Evolutionary conservation across 2,113 vertebrate genomes (phyloP).

Genomic region (Phycodurus eques): DNA sequence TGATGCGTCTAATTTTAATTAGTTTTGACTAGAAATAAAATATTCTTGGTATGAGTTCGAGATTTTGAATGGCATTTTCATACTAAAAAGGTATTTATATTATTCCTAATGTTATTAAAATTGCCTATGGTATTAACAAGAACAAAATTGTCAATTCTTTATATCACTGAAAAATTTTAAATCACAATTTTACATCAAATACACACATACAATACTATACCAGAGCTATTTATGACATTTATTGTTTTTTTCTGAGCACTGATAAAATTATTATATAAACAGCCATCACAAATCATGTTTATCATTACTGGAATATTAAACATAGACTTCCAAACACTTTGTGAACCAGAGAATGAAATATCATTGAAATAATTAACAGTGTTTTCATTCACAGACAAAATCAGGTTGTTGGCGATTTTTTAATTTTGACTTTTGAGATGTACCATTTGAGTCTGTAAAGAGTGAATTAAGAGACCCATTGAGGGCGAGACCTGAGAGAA

Average conservation of each 20-base stretch:
- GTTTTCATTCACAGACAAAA: neutral
- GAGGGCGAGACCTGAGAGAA: constrained; percentile 55
- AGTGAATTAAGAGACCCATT: constrained; percentile 13
- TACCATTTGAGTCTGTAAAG: constrained; percentile 17
- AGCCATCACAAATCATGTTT: neutral
- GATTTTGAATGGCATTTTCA: too few relatives aligned
- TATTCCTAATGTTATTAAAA: too few relatives aligned
- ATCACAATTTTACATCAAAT: too few relatives aligned
- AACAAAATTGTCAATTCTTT: too few relatives aligned
- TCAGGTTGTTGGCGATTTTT: neutral
- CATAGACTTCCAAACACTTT: neutral
- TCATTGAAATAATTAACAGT: neutral
- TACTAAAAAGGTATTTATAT: too few relatives aligned
- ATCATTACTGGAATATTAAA: neutral
- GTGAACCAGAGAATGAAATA: neutral
- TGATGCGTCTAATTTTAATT: too few relatives aligned
- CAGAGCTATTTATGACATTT: too few relatives aligned
- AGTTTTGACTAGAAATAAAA: too few relatives aligned
- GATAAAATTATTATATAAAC: neutral
- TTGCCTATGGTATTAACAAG: too few relatives aligned
- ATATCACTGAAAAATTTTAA: too few relatives aligned
- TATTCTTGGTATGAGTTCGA: too few relatives aligned
- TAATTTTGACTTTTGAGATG: neutral
- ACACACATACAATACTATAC: too few relatives aligned
- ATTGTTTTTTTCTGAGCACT: neutral